Base-by-base conservation (phyloP, 2,113 vertebrate species). In the Podarcis muralis region DNA sequence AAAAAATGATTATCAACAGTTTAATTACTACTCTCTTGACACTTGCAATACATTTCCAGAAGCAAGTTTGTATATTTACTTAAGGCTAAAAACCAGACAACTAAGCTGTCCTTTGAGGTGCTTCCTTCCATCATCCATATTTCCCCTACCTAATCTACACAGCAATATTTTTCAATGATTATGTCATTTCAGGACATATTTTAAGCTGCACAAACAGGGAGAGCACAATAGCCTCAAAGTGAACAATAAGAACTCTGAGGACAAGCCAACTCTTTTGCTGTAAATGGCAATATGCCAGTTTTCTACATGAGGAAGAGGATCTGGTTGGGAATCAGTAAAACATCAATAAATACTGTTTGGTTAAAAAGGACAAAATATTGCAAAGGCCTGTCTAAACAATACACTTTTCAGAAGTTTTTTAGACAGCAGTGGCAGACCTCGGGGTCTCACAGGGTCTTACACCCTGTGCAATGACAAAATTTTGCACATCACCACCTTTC, bases 1-100 rank as follows among this genome's bases (percentile, higher is more conserved):
- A 96, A 97, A 48, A 81, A 96, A 94, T 89, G 86, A 83, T 92
- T 93, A 96, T 94, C 94, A 91, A 81, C 77, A 94, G 88, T 95
- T 95, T 97, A 97, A 97, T 97, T 97, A 96, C 93, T 94, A 91
- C 93, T 96, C 86, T 89, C 96, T 94, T 96, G 96, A 95, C 94
- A 95, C 88, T 91, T 71, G 87, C 91, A 95, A 96, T 95, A 94
- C 90, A 95, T 97, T 97, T 95, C 93, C 91, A 96, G 88, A 92
- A 95, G 80, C 85, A 95, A 82, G 30, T 23, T 89, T 72, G 72
- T 87, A 95, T 78, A 95, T 95, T 96, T 95, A 95, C 95, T 96
- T 96, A 95, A 95, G 87, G 89, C 78, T 90, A 95, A 96, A 2
- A 71, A 27, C 25, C 30, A 4, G 30, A 94, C 83, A 96, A 91